phyloP scores from a whole-genome alignment of 2,888 invertebrate genomes.

The Hololepta plana region DNA sequence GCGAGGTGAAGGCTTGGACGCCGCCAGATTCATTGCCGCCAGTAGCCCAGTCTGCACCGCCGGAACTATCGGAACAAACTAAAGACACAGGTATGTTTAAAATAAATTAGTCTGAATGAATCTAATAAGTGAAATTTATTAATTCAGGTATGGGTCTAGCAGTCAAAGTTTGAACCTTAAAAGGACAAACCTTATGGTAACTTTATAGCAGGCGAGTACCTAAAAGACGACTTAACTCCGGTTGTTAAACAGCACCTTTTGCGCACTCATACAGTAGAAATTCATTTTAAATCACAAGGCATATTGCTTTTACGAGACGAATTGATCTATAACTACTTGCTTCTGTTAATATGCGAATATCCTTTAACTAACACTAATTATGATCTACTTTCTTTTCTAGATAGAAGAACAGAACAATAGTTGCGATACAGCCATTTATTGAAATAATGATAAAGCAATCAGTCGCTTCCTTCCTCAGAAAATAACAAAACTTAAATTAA shows the following conservation, averaged over 20 bases:
- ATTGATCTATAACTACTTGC: too few relatives aligned
- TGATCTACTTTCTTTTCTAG: slow-evolving; percentile 15
- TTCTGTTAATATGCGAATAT: slow-evolving; percentile 12
- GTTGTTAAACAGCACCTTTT: too few relatives aligned
- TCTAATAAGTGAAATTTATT: slow-evolving; percentile 11
- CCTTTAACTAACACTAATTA: too few relatives aligned
- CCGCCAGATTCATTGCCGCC: slow-evolving; percentile 43
- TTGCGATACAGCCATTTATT: slow-evolving; percentile 11
- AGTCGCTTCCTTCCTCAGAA: slow-evolving; percentile 12
- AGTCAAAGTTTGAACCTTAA: slow-evolving; percentile 21
- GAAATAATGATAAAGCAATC: slow-evolving; percentile 10
- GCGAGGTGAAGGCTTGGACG: slow-evolving; percentile 67
- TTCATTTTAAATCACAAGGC: too few relatives aligned
- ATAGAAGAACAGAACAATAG: slow-evolving; percentile 13
- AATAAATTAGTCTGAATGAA: slow-evolving; percentile 23
- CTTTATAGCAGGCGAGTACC: slow-evolving; percentile 22
- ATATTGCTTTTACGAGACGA: too few relatives aligned
- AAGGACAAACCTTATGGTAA: too few relatives aligned
- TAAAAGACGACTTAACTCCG: too few relatives aligned
- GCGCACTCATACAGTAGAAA: too few relatives aligned
- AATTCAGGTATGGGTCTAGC: slow-evolving; percentile 28
- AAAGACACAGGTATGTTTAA: slow-evolving; percentile 32
- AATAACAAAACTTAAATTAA: too few relatives aligned
- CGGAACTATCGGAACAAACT: slow-evolving; percentile 40
- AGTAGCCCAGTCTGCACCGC: slow-evolving; percentile 48